Percentiles rank a stretch among this genome's conserved stretches.
Evolutionary conservation across 2,113 vertebrate genomes (phyloP).

Genomic region (Cichladusa arquata): DNA sequence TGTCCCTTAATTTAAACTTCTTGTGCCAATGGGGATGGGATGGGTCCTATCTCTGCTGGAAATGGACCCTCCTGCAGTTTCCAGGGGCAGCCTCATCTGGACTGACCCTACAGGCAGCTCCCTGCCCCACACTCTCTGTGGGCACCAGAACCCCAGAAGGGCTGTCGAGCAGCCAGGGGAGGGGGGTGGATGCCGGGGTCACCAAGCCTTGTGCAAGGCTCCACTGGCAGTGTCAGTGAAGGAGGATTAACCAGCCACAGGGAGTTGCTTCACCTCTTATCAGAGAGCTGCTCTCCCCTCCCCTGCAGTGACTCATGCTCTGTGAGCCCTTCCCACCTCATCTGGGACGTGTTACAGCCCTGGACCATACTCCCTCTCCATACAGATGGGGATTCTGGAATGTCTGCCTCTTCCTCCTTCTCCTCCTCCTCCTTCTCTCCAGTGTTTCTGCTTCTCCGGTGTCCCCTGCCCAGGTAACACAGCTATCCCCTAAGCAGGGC

Average conservation of each 20-base stretch:
- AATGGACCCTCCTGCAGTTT: rapidly evolving
- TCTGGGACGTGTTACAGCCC: slow-evolving; percentile 66
- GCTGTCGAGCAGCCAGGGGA: neutral
- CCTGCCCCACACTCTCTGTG: neutral
- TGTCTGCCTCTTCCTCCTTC: slow-evolving; percentile 21
- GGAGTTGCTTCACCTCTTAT: slow-evolving; percentile 1
- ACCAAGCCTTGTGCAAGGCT: neutral
- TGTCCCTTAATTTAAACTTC: neutral
- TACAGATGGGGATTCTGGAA: slow-evolving; percentile 69
- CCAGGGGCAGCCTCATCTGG: neutral
- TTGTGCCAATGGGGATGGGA: rapidly evolving
- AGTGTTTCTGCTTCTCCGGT: slow-evolving; percentile 42
- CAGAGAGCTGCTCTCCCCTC: neutral
- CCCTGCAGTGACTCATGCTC: neutral
- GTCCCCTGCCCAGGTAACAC: neutral
- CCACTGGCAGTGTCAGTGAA: neutral
- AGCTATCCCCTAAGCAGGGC: neutral
- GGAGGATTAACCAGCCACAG: neutral
- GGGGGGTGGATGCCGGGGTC: rapidly evolving
- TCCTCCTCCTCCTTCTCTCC: slow-evolving; percentile 15
- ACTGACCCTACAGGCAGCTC: neutral
- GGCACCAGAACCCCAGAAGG: neutral
- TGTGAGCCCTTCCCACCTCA: slow-evolving; percentile 39
- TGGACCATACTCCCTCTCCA: slow-evolving; percentile 42
- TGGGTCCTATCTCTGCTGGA: rapidly evolving